These are phyloP conservation scores for Antedon mediterranea DNA, from an alignment of 53 echinoderm and acorn worm genomes.

Conservation along the genomic window DNA sequence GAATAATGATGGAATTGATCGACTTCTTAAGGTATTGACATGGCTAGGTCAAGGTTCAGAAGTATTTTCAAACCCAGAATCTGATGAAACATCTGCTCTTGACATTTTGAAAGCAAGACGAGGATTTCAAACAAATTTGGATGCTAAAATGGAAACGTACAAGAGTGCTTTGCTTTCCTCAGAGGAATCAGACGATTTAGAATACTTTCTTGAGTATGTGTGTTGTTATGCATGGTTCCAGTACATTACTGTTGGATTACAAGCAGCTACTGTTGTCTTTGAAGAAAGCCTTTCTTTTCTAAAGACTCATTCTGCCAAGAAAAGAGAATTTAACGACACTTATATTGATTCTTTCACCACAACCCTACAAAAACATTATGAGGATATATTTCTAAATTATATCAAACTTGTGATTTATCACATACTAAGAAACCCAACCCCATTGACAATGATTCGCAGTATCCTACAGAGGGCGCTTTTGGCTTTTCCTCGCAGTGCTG, in stretches of 20 bases:
- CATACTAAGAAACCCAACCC: conserved; percentile 35
- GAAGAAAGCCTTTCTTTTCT: conserved; percentile 40
- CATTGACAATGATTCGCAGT: conserved; percentile 40
- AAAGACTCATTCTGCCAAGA: conserved; percentile 17
- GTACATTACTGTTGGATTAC: conserved; percentile 75
- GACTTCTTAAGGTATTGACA: conserved; percentile 11
- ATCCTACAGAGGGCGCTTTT: conserved; percentile 51
- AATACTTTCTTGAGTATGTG: conserved; percentile 33
- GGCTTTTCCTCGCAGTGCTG: conserved; percentile 39
- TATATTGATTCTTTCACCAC: conserved; percentile 3
- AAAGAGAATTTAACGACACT: not conserved
- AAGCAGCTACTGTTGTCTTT: conserved; percentile 58
- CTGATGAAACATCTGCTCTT: not conserved
- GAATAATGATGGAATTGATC: not conserved
- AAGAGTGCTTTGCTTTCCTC: not conserved
- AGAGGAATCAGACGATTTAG: not conserved
- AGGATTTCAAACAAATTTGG: conserved; percentile 14
- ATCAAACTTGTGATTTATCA: conserved; percentile 45
- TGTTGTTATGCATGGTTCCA: conserved; percentile 79
- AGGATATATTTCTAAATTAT: conserved; percentile 38
- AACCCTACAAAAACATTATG: conserved; percentile 34
- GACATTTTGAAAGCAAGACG: conserved; percentile 69
- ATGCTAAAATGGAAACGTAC: not conserved
- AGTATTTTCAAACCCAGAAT: not conserved
- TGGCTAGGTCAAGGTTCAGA: conserved; percentile 21